Evolutionary conservation across 2,888 invertebrate species (phyloP).

Genomic region (Eutolmus rufibarbis): DNA sequence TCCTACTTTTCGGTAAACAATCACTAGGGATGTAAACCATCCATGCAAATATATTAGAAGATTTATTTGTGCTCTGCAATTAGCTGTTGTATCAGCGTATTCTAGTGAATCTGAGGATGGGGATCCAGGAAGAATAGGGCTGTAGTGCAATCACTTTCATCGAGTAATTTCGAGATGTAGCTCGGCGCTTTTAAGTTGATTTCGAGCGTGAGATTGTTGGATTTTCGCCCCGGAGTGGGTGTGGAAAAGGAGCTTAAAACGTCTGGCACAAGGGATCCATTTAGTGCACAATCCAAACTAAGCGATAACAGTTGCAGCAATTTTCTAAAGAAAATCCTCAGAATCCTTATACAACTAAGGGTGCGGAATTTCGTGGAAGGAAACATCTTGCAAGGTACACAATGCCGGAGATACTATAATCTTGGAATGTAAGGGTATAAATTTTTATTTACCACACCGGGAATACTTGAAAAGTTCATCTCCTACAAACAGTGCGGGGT

Average conservation of each 20-base stretch:
- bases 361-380: not conserved
- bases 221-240: not conserved
- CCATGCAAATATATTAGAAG: not conserved
- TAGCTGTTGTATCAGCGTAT: not conserved
- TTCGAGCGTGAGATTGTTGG: not conserved
- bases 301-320: not conserved
- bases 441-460: not conserved
- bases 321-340: not conserved
- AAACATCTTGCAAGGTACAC: not conserved
- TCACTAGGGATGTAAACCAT: not conserved
- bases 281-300: not conserved
- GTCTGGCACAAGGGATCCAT: not conserved
- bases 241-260: not conserved
- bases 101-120: not conserved
- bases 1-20: not conserved
- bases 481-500: not conserved
- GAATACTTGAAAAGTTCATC: not conserved
- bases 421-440: not conserved
- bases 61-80: not conserved
- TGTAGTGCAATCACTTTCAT: not conserved
- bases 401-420: not conserved
- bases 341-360: not conserved
- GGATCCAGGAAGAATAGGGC: not conserved
- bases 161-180: not conserved
- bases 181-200: not conserved